phyloP scores from a whole-genome alignment of 2,797 vertebrate genomes.

The Remorina albescens region DNA sequence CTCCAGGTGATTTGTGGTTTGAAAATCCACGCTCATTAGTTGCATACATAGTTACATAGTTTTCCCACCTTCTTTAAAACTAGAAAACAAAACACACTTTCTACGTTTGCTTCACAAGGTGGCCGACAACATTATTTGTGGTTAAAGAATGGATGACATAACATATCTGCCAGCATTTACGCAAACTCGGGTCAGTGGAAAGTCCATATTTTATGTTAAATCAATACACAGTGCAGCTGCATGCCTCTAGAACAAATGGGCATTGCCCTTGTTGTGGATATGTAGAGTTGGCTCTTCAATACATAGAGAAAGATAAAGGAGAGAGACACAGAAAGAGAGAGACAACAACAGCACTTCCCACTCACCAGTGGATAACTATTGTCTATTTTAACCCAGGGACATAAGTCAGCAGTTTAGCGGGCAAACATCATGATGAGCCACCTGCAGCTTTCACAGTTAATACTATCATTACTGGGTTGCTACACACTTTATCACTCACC shows the following conservation, averaged over 20 bases:
- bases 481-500: conserved; percentile 64
- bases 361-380: conserved; percentile 48
- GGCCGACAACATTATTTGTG: conserved; percentile 7
- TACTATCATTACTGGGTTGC: conserved; percentile 69
- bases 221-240: conserved; percentile 33
- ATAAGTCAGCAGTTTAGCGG: conserved; percentile 68
- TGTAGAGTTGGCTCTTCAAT: not conserved
- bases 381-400: conserved; percentile 65
- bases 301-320: not conserved
- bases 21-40: not conserved
- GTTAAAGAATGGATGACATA: conserved; percentile 7
- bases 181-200: conserved; percentile 20
- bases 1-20: not conserved
- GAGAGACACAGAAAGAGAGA: not conserved
- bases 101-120: not conserved
- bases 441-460: conserved; percentile 72
- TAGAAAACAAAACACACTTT: not conserved
- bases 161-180: conserved; percentile 22
- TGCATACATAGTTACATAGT: too few species aligned
- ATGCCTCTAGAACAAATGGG: conserved; percentile 38
- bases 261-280: not conserved
- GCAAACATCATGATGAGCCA: conserved; percentile 73
- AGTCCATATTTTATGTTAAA: conserved; percentile 39
- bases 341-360: conserved; percentile 44
- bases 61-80: not conserved